phyloP scores from a whole-genome alignment of 2,888 invertebrate species.

The Galerucella calmariensis region DNA sequence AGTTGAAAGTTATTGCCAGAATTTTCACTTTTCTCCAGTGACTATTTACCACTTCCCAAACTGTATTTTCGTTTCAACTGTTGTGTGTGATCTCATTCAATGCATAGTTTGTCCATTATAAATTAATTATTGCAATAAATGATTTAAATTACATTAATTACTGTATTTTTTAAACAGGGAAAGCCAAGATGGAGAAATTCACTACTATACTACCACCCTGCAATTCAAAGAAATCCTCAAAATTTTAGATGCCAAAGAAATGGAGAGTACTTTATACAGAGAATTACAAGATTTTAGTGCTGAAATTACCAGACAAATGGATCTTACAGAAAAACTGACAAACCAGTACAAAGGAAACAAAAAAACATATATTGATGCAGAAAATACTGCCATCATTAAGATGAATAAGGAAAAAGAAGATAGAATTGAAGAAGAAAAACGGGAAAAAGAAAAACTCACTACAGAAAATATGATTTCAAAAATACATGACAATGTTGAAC shows the following conservation, averaged over 20 bases:
- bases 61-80: no score
- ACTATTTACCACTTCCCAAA: no score
- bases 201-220: slow-evolving; percentile 90
- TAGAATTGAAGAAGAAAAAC: slow-evolving; percentile 67
- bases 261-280: slow-evolving; percentile 83
- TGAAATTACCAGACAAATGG: slow-evolving; percentile 92
- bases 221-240: slow-evolving; percentile 87
- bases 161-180: slow-evolving; percentile 69
- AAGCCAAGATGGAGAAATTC: slow-evolving; percentile 81
- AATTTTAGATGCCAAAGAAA: slow-evolving; percentile 80
- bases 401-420: slow-evolving; percentile 74
- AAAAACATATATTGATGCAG: slow-evolving; percentile 87
- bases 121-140: no score
- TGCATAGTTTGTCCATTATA: no score
- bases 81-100: no score
- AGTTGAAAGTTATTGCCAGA: no score
- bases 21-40: no score
- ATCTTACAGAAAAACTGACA: slow-evolving; percentile 89
- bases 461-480: slow-evolving; percentile 68
- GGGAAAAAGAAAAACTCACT: slow-evolving; percentile 67
- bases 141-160: no score
- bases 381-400: slow-evolving; percentile 77
- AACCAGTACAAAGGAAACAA: slow-evolving; percentile 85
- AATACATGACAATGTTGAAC: slow-evolving; percentile 66
- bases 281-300: slow-evolving; percentile 85